Percentiles rank a stretch among this genome's conserved stretches.
Conservation (phyloP, 2,113 vertebrate species). For the Pelecanoides urinatrix region DNA sequence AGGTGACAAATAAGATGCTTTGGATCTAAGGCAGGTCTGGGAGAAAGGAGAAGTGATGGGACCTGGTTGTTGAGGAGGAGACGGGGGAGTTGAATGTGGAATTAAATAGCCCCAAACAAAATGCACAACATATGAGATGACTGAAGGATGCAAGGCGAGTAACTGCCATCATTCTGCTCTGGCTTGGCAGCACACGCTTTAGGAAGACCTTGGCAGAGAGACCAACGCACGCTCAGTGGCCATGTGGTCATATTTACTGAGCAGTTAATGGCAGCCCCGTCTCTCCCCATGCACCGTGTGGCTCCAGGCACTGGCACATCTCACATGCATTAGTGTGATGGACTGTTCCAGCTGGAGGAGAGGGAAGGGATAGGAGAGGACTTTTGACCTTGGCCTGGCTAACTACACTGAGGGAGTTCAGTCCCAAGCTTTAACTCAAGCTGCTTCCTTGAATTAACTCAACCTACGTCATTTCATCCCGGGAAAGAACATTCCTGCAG, state of each 20-base stretch:
- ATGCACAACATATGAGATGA: not conserved
- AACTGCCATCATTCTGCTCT: not conserved
- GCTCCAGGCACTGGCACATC: not conserved
- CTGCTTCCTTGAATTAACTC: not conserved
- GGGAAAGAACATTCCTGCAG: not conserved
- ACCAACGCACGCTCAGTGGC: fast-evolving
- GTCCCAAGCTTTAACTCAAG: not conserved
- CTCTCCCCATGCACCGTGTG: fast-evolving
- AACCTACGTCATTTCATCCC: fast-evolving
- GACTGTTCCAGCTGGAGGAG: not conserved
- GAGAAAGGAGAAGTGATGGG: not conserved
- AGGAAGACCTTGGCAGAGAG: not conserved
- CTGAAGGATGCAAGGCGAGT: not conserved
- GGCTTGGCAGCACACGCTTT: not conserved
- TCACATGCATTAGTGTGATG: fast-evolving
- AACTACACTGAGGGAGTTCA: not conserved
- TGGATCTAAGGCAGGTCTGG: not conserved
- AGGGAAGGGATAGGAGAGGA: not conserved
- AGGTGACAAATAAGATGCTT: not conserved
- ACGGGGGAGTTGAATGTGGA: not conserved
- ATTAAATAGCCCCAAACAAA: not conserved
- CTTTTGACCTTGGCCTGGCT: not conserved
- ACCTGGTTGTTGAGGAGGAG: not conserved
- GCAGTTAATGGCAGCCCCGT: fast-evolving
- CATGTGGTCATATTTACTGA: not conserved